Base-by-base conservation (phyloP, 2,888 invertebrate genomes). In the Athripsodes cinereus region DNA sequence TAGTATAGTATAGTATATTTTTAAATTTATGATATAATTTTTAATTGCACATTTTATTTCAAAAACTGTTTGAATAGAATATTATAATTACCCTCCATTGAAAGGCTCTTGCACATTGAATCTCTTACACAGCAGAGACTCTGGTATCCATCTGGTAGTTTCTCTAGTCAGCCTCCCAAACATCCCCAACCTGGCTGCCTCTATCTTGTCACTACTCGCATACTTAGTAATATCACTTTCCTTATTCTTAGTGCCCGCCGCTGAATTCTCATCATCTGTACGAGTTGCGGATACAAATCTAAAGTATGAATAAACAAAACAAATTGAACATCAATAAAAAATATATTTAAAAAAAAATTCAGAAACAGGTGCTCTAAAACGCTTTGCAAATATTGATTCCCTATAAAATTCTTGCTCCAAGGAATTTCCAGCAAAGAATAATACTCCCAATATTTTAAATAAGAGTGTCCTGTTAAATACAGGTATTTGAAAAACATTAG, bases 81-180 rank as follows among this genome's bases (percentile, higher is more conserved):
- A 8, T 10, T 19, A 20, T 11, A 2, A 74, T 71, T 73, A 81
- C 78, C 83, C 83, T 26, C 81, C 81, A n/a, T 54, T 53, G 62
- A 83, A 86, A 0, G 96, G 92, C 70, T 96, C 89, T 0, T 95
- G 92, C 22, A 99, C 85, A 70, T 99, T 98, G 70, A 97, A 98
- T 47, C 96, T 79, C 71, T 91, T 93, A 70, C 94, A 96, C 0
- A 99, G 78, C 6, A 92, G 70, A 46, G 84, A 74, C 63, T 86
- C 84, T 0, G 98, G 98, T 64, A 87, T 83, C 98, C 98, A 99
- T 48, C 83, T 76, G 0, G 68, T 68, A 22, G 78, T 79, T 3
- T 74, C 76, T 53, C 95, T 75, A 1, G 90, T 95, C 68, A 88
- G 78, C 60, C 80, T 79, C 0, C 92, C 94, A 72, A 86, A 91